Evolutionary conservation across 2,888 invertebrate species (phyloP).

Genomic region (Drosophila lacicola): DNA sequence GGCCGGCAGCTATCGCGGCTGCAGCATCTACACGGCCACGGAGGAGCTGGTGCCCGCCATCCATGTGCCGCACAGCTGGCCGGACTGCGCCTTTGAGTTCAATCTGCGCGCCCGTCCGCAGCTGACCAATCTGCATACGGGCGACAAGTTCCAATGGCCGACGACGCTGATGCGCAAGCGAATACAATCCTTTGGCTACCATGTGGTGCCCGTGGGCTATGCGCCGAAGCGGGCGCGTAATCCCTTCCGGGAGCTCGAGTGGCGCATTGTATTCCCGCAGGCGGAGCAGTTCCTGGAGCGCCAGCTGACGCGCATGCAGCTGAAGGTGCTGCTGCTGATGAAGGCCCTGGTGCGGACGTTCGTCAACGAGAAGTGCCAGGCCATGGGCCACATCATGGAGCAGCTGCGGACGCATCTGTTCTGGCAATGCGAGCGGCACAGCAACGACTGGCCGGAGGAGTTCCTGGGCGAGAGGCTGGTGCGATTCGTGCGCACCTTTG

Average conservation of each 20-base stretch:
- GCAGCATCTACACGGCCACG: conserved; percentile 88
- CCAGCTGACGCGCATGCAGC: conserved; percentile 89
- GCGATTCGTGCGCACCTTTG: conserved; percentile 88
- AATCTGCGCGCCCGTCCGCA: conserved; percentile 87
- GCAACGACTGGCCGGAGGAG: conserved; percentile 90
- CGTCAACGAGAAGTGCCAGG: conserved; percentile 86
- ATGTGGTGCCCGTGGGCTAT: conserved; percentile 90
- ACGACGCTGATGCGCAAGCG: conserved; percentile 88
- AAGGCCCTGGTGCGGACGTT: conserved; percentile 90
- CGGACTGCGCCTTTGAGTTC: conserved; percentile 90
- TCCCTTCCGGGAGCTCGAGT: conserved; percentile 89
- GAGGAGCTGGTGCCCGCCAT: conserved; percentile 91
- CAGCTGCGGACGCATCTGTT: conserved; percentile 91
- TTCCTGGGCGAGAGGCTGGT: conserved; percentile 89
- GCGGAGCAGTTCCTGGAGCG: conserved; percentile 91
- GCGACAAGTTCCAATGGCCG: conserved; percentile 89
- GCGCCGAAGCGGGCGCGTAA: conserved; percentile 88
- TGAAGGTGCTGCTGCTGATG: conserved; percentile 89
- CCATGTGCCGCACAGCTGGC: conserved; percentile 87
- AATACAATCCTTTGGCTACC: conserved; percentile 89
- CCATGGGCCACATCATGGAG: conserved; percentile 88
- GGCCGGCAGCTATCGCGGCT: conserved; percentile 88
- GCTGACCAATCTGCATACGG: conserved; percentile 87
- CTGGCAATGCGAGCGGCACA: conserved; percentile 91
- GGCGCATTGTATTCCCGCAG: conserved; percentile 92